Evolutionary conservation across 2,797 vertebrate species (phyloP).

Genomic region (Coregonus suidteri): DNA sequence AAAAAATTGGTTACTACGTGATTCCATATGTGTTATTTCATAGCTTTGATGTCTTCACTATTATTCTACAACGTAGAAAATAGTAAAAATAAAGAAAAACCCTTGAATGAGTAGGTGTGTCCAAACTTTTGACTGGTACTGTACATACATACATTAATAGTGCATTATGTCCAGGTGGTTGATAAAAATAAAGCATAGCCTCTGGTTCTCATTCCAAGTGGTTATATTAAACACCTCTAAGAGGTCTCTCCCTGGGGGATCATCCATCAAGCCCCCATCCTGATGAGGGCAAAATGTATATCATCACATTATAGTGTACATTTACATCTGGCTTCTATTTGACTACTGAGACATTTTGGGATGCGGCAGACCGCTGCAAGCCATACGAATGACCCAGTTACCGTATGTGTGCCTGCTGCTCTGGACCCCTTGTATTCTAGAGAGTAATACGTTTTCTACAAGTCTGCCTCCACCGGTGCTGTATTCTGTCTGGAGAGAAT

Average conservation of each 20-base stretch:
- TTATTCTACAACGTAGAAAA: no score
- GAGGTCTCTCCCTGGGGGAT: constrained; percentile 17
- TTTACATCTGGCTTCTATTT: constrained; percentile 30
- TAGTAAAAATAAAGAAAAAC: no score
- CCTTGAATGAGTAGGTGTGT: no score
- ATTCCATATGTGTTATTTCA: no score
- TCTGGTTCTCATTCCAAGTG: constrained; percentile 19
- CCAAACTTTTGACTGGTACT: no score
- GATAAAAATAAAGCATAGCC: neutral
- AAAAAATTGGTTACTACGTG: no score
- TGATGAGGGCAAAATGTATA: constrained; percentile 40
- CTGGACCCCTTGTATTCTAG: no score
- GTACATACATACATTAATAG: neutral
- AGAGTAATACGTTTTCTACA: no score
- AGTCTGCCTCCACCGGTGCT: no score
- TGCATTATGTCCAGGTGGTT: neutral
- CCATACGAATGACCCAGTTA: neutral
- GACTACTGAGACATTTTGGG: neutral
- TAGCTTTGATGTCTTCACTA: no score
- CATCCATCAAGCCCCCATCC: constrained; percentile 13
- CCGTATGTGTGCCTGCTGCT: neutral
- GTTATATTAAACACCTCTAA: constrained; percentile 21
- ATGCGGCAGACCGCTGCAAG: neutral
- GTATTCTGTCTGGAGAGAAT: no score
- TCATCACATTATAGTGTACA: constrained; percentile 5